Conservation (phyloP, 2,797 vertebrate genomes). For the Arremon brunneinucha region DNA sequence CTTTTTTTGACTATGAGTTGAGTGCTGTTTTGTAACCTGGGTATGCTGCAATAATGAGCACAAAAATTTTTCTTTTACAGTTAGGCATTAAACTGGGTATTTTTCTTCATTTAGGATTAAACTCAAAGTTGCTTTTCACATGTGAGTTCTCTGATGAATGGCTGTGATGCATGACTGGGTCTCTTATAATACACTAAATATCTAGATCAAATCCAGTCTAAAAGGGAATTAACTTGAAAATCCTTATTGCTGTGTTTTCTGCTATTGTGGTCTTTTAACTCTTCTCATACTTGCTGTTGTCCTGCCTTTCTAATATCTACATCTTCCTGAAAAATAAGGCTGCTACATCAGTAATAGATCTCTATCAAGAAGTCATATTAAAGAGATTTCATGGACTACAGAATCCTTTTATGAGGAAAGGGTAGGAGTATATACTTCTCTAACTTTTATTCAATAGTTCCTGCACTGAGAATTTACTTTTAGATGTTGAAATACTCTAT, state of each 20-base stretch:
- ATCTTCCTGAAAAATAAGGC: neutral
- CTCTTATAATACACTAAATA: neutral
- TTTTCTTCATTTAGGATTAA: conserved; percentile 46
- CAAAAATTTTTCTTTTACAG: neutral
- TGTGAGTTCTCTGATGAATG: conserved; percentile 1
- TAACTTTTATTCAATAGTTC: neutral
- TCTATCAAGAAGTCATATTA: neutral
- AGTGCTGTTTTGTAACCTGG: neutral
- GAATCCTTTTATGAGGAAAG: neutral
- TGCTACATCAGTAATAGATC: neutral
- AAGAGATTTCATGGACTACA: neutral
- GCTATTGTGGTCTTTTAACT: neutral
- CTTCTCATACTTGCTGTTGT: neutral
- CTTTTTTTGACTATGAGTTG: neutral
- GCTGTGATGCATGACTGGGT: neutral
- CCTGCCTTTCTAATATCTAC: neutral
- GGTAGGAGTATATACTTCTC: neutral
- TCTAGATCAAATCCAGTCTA: neutral
- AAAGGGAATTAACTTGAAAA: conserved; percentile 12
- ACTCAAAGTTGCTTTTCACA: neutral
- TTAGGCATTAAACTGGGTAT: neutral
- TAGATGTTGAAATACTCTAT: neutral
- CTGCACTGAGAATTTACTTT: neutral
- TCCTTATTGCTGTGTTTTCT: neutral
- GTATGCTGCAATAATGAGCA: neutral